Evolutionary conservation across 2,113 vertebrate species (phyloP).

Genomic region (Ageneiosus marmoratus): DNA sequence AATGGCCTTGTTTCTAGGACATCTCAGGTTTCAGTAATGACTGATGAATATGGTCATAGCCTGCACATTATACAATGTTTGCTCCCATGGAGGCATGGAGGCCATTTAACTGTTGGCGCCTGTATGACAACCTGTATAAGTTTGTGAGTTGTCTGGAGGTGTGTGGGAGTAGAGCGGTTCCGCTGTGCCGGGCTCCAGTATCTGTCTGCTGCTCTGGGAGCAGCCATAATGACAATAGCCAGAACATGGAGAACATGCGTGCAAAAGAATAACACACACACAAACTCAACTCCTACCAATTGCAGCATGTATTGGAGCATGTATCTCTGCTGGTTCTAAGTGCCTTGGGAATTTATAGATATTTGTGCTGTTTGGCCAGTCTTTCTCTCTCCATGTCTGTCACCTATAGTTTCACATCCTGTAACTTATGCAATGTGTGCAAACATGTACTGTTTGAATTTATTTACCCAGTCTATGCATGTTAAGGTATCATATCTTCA

Average conservation of each 20-base stretch:
- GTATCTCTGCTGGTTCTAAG: not conserved
- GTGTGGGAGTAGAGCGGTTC: slow-evolving; percentile 18
- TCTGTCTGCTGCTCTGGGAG: slow-evolving; percentile 25
- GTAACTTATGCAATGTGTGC: not conserved
- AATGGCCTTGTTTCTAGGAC: slow-evolving; percentile 7
- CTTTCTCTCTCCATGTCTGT: not conserved
- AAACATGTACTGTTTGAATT: slow-evolving; percentile 3
- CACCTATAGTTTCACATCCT: not conserved
- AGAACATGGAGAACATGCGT: not conserved
- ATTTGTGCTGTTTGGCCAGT: not conserved
- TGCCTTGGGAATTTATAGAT: not conserved
- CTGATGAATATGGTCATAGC: not conserved
- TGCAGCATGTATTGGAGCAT: slow-evolving; percentile 21
- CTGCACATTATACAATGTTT: not conserved
- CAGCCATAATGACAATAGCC: not conserved
- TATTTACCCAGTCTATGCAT: not conserved
- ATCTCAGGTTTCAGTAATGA: not conserved
- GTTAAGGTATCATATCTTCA: too few species aligned
- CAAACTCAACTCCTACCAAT: not conserved
- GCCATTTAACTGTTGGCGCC: not conserved
- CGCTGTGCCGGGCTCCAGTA: slow-evolving; percentile 20
- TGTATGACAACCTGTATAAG: not conserved
- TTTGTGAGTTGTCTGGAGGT: slow-evolving; percentile 22
- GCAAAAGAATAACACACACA: not conserved
- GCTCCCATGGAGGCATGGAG: not conserved